Evolutionary conservation across 2,113 vertebrate genomes (phyloP), one percentile per base, ranked within the genome.

Genomic region (Notechis scutatus): DNA sequence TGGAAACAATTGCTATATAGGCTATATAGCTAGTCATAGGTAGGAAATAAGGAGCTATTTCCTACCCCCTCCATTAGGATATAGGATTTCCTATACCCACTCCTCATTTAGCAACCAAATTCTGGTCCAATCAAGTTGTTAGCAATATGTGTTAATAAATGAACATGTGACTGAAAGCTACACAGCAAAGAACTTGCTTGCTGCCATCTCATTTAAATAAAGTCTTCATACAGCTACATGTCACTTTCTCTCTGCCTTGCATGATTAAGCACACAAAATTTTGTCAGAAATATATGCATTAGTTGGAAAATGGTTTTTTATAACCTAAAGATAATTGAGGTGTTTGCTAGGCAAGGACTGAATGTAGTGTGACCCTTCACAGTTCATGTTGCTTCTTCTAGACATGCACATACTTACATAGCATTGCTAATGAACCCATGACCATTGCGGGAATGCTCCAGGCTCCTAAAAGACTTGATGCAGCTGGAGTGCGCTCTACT

Each of bases 361-460:
- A 42, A 42, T 59, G 55, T 59, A 89, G 21, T 24, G 26, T 56
- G 20, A 59, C 3, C 34, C 7, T 88, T 87, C 59, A 54, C 61
- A 1, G 29, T 59, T 4, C 1, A 3, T 0, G 91, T 87, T 91
- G 23, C 1, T 92, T 86, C 1, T 90, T 92, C 2, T 90, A 90
- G 92, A 87, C 1, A 18, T 10, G 90, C 39, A 86, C 4, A 47
- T 94, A 98, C 98, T 99, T 97, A 99, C 99, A 12, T 56, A 99
- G 95, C 92, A 99, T 29, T 21, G 99, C 92, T 0, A 96, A 93
- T 3, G 98, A 96, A 29, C 98, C 98, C 85, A 99, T 88, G 85
- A 99, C 98, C 97, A 99, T 95, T 8, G 98, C 94, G 93, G 99
- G 97, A 94, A 98, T 96, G 54, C 95, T 98, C 97, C 98, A 96